These are phyloP conservation scores for Gambusia holbrooki DNA, from an alignment of 2,113 vertebrate species.

Conservation along the genomic window DNA sequence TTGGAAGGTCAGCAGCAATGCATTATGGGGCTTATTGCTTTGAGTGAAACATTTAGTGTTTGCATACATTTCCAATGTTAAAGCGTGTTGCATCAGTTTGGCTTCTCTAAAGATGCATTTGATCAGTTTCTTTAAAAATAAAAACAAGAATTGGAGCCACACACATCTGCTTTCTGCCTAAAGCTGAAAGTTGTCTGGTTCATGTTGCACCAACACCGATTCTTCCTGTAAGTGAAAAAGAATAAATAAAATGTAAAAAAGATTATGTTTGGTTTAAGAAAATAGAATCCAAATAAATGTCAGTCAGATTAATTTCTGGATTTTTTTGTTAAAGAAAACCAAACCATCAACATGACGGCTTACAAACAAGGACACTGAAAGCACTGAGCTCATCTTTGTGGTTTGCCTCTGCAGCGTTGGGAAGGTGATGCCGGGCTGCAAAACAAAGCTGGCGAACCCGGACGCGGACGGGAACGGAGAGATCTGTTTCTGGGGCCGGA, in stretches of 20 bases:
- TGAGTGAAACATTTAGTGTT: not conserved
- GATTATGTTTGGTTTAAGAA: too few species aligned
- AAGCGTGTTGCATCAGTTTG: not conserved
- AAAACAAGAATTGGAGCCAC: not conserved
- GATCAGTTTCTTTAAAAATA: not conserved
- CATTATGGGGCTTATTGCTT: not conserved
- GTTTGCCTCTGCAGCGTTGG: constrained; percentile 74
- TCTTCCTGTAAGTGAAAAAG: too few species aligned
- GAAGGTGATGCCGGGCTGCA: constrained; percentile 73
- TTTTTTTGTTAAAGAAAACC: not conserved
- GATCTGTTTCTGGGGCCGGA: constrained; percentile 83
- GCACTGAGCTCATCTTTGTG: not conserved
- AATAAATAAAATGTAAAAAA: too few species aligned
- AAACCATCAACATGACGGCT: not conserved
- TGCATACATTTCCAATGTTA: not conserved
- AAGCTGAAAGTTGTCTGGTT: too few species aligned
- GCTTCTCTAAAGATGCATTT: not conserved
- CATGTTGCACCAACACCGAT: too few species aligned
- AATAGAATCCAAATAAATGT: too few species aligned
- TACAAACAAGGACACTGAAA: not conserved
- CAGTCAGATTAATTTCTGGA: too few species aligned
- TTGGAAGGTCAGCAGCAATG: constrained; percentile 71
- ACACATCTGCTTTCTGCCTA: not conserved
- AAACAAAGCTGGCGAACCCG: constrained; percentile 74
- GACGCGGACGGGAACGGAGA: constrained; percentile 79